phyloP scores from a whole-genome alignment of 2,797 vertebrate species.

The Amblyopsis hoosieri region DNA sequence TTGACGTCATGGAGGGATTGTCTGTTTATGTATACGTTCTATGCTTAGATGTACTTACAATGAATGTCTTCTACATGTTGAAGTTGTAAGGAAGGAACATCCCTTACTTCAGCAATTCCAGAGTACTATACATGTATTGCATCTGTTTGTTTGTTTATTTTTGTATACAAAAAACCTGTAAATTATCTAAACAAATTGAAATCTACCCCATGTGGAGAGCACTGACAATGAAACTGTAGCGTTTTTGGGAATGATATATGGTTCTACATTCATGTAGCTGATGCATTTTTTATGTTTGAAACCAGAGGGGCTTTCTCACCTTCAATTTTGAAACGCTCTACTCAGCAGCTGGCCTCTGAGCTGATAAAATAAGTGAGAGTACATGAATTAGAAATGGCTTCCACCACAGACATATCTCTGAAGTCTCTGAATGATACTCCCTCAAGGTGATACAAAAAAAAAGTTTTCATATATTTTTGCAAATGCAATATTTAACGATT shows the following conservation, averaged over 20 bases:
- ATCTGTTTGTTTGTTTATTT: background rate
- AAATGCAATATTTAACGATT: conserved; percentile 1
- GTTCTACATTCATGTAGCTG: conserved; percentile 54
- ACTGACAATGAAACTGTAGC: conserved; percentile 33
- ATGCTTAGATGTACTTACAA: no score
- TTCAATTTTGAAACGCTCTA: conserved; percentile 79
- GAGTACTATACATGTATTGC: no score
- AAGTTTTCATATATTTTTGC: background rate
- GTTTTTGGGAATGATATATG: conserved; percentile 60
- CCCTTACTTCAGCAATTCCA: conserved; percentile 20
- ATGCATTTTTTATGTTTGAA: conserved; percentile 77
- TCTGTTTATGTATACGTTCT: no score
- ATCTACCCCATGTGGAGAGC: conserved; percentile 7
- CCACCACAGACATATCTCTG: conserved; percentile 34
- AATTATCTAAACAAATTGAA: conserved; percentile 24
- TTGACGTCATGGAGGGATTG: no score
- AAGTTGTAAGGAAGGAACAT: no score
- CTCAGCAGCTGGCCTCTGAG: conserved; percentile 70
- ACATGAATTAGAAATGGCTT: conserved; percentile 73
- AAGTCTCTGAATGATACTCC: conserved; percentile 32
- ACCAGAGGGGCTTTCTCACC: conserved; percentile 73
- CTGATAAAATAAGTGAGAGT: conserved; percentile 67
- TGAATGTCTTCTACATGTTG: no score
- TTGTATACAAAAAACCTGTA: conserved; percentile 25
- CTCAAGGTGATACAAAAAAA: conserved; percentile 40